Base-by-base conservation (phyloP, 1,140 invertebrate species). In the Polyergus mexicanus region DNA sequence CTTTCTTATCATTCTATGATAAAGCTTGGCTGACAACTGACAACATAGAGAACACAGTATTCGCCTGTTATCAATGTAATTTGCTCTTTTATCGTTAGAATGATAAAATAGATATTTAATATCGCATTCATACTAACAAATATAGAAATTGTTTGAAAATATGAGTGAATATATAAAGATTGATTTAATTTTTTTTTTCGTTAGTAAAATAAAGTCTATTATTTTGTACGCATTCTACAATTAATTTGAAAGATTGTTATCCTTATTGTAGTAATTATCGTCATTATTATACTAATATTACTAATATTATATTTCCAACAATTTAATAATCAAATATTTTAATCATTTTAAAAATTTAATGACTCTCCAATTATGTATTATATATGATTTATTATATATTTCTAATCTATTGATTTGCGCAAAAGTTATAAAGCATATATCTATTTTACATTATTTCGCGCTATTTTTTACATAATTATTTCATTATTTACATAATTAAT, bases 261-360 rank as follows among this genome's bases (percentile, higher is more conserved):
- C 13, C 0, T 62, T 28, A 8, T 28, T 13, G 0, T 38, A 38
- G 4, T 4, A 38, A 19, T 28, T 76, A 28, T 76, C 28, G 62
- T 7, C 25, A 54, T 72, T 35, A 63, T 51, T 51, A 38, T 63
- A 35, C 0, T 35, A n/a, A 54, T 54, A 71, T 6, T 35, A 54
- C n/a, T 54, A 71, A 8, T 71, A 54, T n/a, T 41, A 28, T 0
- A 41, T 44, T 25, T n/a, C 3, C 28, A 41, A 62, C 25, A 76
- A 63, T 63, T 72, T 19, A 60, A 41, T 41, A 75, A 60, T n/a
- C 10, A 35, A n/a, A 8, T 41, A n/a, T 62, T 62, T 62, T 7
- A 63, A n/a, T 44, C 8, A 13, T 58, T 58, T 16, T 22, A 4
- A 38, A 1, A 2, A 7, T 11, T 28, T 2, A 56, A 56, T 35